Conservation (phyloP, 1,140 invertebrate genomes). For the Micrasema longulum region DNA sequence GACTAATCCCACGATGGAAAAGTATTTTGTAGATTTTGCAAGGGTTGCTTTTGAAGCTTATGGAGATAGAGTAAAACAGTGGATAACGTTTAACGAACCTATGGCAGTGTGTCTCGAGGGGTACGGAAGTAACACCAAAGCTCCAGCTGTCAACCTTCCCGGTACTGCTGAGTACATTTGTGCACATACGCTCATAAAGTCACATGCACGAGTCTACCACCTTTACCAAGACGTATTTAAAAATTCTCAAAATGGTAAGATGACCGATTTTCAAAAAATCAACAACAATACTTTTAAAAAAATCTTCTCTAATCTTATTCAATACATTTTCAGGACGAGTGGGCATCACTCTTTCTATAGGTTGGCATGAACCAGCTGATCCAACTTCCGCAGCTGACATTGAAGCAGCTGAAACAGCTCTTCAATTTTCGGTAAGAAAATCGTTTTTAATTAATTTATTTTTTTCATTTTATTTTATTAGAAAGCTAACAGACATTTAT, state of each 20-base stretch:
- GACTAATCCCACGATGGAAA: conserved; percentile 68
- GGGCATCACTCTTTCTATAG: not conserved
- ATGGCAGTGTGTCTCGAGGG: conserved; percentile 66
- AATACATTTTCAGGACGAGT: conserved; percentile 16
- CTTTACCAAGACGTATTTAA: conserved; percentile 47
- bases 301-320: not conserved
- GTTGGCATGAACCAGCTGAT: conserved; percentile 27
- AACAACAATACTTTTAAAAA: not conserved
- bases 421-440: conserved; percentile 27
- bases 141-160: conserved; percentile 60
- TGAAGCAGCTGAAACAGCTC: conserved; percentile 12
- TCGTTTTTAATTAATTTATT: no score
- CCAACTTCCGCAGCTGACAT: conserved; percentile 10
- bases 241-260: conserved; percentile 43
- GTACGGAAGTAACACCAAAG: conserved; percentile 67
- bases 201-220: conserved; percentile 55
- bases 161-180: conserved; percentile 69
- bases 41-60: conserved; percentile 66
- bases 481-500: no score
- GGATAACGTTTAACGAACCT: conserved; percentile 75
- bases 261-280: no score
- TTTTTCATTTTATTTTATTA: no score
- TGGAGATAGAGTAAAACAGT: conserved; percentile 69
- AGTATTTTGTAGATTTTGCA: conserved; percentile 69
- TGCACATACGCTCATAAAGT: conserved; percentile 66